Percentiles rank a stretch among this genome's conserved stretches.
Evolutionary conservation across 2,113 vertebrate species (phyloP).

Genomic region (Microcebus griseorufus): DNA sequence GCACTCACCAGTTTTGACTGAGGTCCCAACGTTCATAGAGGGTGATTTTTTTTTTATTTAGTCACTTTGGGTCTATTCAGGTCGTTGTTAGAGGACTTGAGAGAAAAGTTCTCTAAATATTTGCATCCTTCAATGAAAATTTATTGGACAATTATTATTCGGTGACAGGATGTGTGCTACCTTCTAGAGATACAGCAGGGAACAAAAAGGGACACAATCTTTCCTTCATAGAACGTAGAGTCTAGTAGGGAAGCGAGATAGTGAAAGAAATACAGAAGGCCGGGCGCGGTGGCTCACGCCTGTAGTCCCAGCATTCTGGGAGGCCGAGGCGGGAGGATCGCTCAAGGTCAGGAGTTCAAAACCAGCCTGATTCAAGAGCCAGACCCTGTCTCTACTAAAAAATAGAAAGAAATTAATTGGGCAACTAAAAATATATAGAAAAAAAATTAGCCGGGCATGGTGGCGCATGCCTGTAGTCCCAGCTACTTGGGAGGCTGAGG

Average conservation of each 20-base stretch:
- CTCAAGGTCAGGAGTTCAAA: too few species aligned
- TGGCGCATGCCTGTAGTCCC: too few species aligned
- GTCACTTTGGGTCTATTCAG: not conserved
- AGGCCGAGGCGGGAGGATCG: too few species aligned
- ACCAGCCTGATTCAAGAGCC: too few species aligned
- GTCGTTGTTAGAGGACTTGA: not conserved
- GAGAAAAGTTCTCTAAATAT: not conserved
- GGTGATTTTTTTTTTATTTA: not conserved
- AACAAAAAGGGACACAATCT: not conserved
- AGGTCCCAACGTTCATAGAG: not conserved
- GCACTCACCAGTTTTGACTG: not conserved
- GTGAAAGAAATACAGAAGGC: not conserved
- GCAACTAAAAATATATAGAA: too few species aligned
- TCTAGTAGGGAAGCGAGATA: not conserved
- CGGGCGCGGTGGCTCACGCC: too few species aligned
- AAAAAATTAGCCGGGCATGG: too few species aligned
- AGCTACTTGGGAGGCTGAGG: too few species aligned
- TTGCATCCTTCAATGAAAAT: not conserved
- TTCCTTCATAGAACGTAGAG: not conserved
- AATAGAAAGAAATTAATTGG: too few species aligned
- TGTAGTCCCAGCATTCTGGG: too few species aligned
- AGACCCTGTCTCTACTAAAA: too few species aligned
- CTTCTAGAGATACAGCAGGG: not conserved
- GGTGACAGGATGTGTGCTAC: not conserved
- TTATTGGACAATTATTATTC: not conserved